Percentiles rank a stretch among this genome's conserved stretches.
Evolutionary conservation across 2,797 vertebrate genomes (phyloP).

Genomic region (Ctenopoma kingsleyae): DNA sequence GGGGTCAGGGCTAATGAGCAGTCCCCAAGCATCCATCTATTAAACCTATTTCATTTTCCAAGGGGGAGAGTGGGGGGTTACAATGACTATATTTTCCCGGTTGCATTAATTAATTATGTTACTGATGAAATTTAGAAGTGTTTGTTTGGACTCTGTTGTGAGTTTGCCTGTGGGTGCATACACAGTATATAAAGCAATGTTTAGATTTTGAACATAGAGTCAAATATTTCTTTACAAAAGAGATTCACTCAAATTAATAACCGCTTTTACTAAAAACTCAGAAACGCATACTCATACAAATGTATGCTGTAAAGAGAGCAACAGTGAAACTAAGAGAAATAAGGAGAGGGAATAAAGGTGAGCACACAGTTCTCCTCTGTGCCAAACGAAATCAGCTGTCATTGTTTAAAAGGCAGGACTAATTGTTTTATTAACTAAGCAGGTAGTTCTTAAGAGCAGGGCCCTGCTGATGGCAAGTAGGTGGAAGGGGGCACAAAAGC

Average conservation of each 20-base stretch:
- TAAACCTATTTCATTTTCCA: slow-evolving; percentile 86
- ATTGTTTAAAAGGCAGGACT: slow-evolving; percentile 68
- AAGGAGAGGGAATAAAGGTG: slow-evolving; percentile 17
- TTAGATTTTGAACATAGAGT: slow-evolving; percentile 5
- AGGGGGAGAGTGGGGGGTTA: slow-evolving; percentile 33
- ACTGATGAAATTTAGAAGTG: slow-evolving; percentile 77
- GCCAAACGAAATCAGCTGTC: slow-evolving; percentile 64
- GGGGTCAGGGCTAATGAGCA: slow-evolving; percentile 84
- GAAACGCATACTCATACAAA: slow-evolving; percentile 12
- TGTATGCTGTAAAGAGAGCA: slow-evolving; percentile 7
- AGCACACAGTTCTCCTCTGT: slow-evolving; percentile 32
- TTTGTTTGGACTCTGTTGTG: slow-evolving; percentile 54
- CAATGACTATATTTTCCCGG: slow-evolving; percentile 79
- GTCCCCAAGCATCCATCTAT: slow-evolving; percentile 82
- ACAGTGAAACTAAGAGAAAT: slow-evolving; percentile 19
- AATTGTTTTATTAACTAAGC: slow-evolving; percentile 82
- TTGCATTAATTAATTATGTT: slow-evolving; percentile 85
- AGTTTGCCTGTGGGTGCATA: slow-evolving; percentile 29
- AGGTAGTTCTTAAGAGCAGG: slow-evolving; percentile 68
- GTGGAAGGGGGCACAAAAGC: slow-evolving; percentile 66
- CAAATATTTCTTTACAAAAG: neutral
- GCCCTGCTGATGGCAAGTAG: slow-evolving; percentile 69
- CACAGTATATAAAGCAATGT: slow-evolving; percentile 13
- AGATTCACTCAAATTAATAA: slow-evolving; percentile 14
- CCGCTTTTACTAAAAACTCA: slow-evolving; percentile 22